Base-by-base conservation (phyloP, 2,888 invertebrate genomes). In the Perizoma flavofasciatum region DNA sequence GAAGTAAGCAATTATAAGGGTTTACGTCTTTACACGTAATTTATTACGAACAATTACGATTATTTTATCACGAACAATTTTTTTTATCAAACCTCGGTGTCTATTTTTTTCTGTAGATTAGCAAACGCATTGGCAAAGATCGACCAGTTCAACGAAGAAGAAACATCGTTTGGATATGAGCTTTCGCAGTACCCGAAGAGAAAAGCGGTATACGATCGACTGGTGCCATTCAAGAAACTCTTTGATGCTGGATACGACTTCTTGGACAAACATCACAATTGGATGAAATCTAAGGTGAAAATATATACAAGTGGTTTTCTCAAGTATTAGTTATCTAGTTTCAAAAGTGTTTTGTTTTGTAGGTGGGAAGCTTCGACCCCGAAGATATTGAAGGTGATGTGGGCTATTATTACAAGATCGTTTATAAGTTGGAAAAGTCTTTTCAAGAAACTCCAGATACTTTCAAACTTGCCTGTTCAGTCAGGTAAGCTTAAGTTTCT, bases 161-260 rank as follows among this genome's bases (percentile, higher is more conserved):
- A 99, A 81, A 91, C 94, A 37, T 94, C 98, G 11, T 98, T 96
- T 79, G 97, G 96, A 8, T 98, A 96, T 95, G 96, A 98, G 76
- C 81, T 95, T 6, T 97, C 98, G 0, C 95, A 96, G 71, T 99
- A 98, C 90, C 97, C 98, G 0, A 93, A 96, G 65, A 93, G 98
- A 63, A 97, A 97, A 83, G 87, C 93, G 74, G 89, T 95, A 0
- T 95, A 96, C 65, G 98, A 98, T 73, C 96, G 94, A 78, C 88
- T 99, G 45, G 93, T 94, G 34, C 98, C 98, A 0, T 99, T 94
- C 79, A 96, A 97, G 81, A 95, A 95, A 76, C 92, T 99, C 0
- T 99, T 96, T 79, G 98, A 98, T 78, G 96, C 96, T n/a, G 95
- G 96, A 0, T 95, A 95, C 61, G 97, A 98, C 55, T 99, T 98